A percentile compares a stretch with the other conserved stretches of the same genome.
These are phyloP conservation scores for Acipenser oxyrinchus DNA, from an alignment of 2,797 vertebrate genomes.

Conservation along the genomic window DNA sequence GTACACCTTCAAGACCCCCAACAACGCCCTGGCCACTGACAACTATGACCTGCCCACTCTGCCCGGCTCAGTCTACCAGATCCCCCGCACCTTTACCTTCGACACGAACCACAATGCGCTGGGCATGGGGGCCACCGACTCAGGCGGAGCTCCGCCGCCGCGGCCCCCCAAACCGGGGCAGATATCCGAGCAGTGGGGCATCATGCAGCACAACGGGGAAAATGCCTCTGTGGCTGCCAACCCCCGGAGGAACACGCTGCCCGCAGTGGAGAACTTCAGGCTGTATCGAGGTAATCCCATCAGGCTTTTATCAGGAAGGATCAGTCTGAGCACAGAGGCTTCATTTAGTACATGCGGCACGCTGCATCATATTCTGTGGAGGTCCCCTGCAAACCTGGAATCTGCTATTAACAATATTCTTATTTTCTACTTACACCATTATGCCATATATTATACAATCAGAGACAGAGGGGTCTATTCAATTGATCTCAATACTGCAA, in stretches of 20 bases:
- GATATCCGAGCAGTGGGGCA: constrained; percentile 76
- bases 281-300: constrained; percentile 78
- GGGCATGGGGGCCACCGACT: constrained; percentile 61
- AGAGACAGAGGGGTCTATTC: too few relatives aligned
- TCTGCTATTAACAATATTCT: too few relatives aligned
- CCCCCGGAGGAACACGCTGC: constrained; percentile 87
- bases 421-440: too few relatives aligned
- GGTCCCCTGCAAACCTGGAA: not conserved
- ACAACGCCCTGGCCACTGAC: constrained; percentile 80
- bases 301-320: too few relatives aligned
- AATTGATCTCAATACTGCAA: too few relatives aligned
- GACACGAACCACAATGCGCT: constrained; percentile 94
- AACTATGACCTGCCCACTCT: constrained; percentile 78
- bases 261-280: constrained; percentile 85
- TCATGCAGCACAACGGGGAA: constrained; percentile 69
- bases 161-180: constrained; percentile 84
- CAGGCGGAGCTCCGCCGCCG: constrained; percentile 67
- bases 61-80: constrained; percentile 85
- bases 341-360: not conserved
- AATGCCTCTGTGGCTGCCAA: constrained; percentile 67
- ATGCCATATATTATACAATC: too few relatives aligned
- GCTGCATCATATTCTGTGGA: not conserved
- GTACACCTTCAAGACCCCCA: constrained; percentile 89
- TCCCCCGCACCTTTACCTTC: constrained; percentile 80
- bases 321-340: not conserved